Percentiles rank a stretch among this genome's conserved stretches.
Conservation (phyloP, 2,113 vertebrate genomes). For the Psammodynastes pulverulentus region DNA sequence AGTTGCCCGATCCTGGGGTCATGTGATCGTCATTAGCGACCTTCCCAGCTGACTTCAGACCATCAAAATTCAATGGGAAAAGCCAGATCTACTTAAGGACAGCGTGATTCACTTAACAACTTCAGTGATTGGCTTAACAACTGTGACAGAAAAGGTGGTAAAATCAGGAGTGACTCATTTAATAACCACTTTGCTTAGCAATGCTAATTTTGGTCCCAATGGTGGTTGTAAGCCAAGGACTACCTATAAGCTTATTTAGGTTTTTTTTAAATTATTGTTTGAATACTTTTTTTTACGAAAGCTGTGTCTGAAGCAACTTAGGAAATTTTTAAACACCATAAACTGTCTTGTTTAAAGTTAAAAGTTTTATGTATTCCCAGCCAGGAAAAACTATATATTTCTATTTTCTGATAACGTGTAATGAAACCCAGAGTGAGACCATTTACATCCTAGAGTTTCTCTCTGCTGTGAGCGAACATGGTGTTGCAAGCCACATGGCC, state of each 20-base stretch:
- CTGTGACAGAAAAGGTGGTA: not conserved
- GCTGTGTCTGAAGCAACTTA: not conserved
- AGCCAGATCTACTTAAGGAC: not conserved
- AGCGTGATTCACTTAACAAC: not conserved
- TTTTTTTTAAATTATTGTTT: not conserved
- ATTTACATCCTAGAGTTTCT: not conserved
- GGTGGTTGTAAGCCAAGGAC: not conserved
- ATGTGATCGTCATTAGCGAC: not conserved
- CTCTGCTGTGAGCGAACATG: not conserved
- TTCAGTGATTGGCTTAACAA: not conserved
- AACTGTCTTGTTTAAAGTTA: not conserved
- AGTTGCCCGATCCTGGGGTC: no score
- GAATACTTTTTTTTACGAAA: not conserved
- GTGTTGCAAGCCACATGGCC: not conserved
- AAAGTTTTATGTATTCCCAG: not conserved
- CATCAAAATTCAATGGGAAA: not conserved
- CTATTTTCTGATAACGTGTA: not conserved
- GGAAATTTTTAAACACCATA: not conserved
- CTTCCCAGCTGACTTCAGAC: not conserved
- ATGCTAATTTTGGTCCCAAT: not conserved
- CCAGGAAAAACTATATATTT: not conserved
- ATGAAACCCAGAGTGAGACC: not conserved
- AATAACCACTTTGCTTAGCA: not conserved
- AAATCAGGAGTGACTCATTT: not conserved
- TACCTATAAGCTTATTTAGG: not conserved